Evolutionary conservation across 2,888 invertebrate species (phyloP).

Genomic region (Pandemis corylana): DNA sequence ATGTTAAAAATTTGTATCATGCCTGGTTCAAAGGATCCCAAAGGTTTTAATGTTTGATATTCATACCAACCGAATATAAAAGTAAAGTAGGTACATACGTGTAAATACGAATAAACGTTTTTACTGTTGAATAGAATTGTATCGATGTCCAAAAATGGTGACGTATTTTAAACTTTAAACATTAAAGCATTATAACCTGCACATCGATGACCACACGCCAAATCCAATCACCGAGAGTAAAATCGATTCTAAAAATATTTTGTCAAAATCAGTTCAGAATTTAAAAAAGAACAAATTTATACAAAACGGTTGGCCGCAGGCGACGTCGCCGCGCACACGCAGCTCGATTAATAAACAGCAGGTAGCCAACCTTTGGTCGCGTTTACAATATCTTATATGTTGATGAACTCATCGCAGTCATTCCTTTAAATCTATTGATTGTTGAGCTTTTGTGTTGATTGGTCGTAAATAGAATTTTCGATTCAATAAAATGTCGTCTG

Average conservation of each 20-base stretch:
- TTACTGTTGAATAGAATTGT: too few species aligned
- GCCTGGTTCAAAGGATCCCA: too few species aligned
- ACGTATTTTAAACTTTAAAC: too few species aligned
- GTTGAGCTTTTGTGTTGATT: slow-evolving; percentile 60
- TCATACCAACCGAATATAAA: too few species aligned
- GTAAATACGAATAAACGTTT: too few species aligned
- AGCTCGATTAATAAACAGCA: slow-evolving; percentile 75
- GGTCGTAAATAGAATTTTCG: slow-evolving; percentile 61
- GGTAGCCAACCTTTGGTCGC: slow-evolving; percentile 73
- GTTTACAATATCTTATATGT: slow-evolving; percentile 73
- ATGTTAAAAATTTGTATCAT: too few species aligned
- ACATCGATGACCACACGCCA: background rate
- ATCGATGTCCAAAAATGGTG: too few species aligned
- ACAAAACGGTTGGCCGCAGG: slow-evolving; percentile 39
- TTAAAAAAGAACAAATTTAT: slow-evolving; percentile 32
- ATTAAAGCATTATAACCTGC: background rate
- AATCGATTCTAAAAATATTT: slow-evolving; percentile 2
- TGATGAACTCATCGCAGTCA: slow-evolving; percentile 78
- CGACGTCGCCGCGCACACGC: slow-evolving; percentile 31
- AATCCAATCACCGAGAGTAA: background rate
- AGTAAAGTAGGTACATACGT: too few species aligned
- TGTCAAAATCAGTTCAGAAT: slow-evolving; percentile 21
- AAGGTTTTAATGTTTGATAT: too few species aligned
- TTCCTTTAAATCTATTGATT: slow-evolving; percentile 71
- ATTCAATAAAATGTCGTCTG: slow-evolving; percentile 58